These are phyloP conservation scores for Rhagophthalmus giganteus DNA, from an alignment of 2,888 invertebrate species.

Conservation along the genomic window DNA sequence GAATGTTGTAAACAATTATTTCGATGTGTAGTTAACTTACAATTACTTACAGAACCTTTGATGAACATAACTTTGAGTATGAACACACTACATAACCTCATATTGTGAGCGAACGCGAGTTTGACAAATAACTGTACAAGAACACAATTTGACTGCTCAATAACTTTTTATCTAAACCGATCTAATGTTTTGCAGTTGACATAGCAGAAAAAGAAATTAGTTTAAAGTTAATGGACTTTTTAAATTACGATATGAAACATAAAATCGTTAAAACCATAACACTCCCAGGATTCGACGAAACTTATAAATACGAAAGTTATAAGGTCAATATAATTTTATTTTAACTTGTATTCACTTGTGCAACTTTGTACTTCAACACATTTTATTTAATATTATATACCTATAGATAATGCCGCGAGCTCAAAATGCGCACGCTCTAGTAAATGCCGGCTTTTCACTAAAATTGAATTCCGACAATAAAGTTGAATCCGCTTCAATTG, in stretches of 20 bases:
- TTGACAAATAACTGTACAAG: too few species aligned
- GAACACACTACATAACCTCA: too few species aligned
- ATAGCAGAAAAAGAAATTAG: slow-evolving; percentile 34
- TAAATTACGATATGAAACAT: slow-evolving; percentile 29
- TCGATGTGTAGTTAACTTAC: too few species aligned
- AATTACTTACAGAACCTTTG: too few species aligned
- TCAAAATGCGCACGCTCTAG: slow-evolving; percentile 72
- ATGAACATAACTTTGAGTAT: too few species aligned
- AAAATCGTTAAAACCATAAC: slow-evolving; percentile 56
- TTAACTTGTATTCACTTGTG: too few species aligned
- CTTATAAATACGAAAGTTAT: slow-evolving; percentile 40
- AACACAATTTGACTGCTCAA: too few species aligned
- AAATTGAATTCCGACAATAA: slow-evolving; percentile 57
- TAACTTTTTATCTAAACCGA: too few species aligned
- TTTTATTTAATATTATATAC: background rate
- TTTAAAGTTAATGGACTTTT: slow-evolving; percentile 33
- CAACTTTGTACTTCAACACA: too few species aligned
- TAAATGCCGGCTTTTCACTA: slow-evolving; percentile 72
- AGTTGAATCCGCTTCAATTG: slow-evolving; percentile 59
- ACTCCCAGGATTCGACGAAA: slow-evolving; percentile 55
- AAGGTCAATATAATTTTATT: too few species aligned
- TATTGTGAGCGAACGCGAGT: too few species aligned
- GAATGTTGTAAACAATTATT: too few species aligned
- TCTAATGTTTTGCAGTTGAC: slow-evolving; percentile 46
- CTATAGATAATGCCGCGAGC: slow-evolving; percentile 70